These are phyloP conservation scores for Oncorhynchus nerka DNA, from an alignment of 2,113 vertebrate species.

Conservation along the genomic window DNA sequence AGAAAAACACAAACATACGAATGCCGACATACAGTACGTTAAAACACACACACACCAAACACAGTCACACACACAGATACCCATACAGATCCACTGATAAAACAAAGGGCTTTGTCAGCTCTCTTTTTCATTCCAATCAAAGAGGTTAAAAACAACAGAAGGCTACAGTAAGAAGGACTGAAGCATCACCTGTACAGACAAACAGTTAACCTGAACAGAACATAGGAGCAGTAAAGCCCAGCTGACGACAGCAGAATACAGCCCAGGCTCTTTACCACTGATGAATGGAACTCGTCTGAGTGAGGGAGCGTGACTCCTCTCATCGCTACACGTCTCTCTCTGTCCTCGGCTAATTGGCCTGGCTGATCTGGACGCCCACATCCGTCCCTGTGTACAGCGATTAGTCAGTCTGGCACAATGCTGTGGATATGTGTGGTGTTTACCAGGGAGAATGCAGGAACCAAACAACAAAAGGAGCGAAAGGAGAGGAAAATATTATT, in stretches of 20 bases:
- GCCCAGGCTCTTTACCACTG: constrained; percentile 47
- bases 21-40: too few species aligned
- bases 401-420: constrained; percentile 56
- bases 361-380: constrained; percentile 50
- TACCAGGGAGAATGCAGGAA: constrained; percentile 9
- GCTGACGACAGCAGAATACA: constrained; percentile 27
- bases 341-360: constrained; percentile 62
- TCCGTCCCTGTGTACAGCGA: constrained; percentile 39
- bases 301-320: constrained; percentile 52
- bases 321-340: constrained; percentile 41
- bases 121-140: too few species aligned
- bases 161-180: too few species aligned
- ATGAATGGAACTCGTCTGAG: constrained; percentile 56
- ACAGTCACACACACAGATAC: constrained; percentile 20
- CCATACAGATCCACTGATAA: too few species aligned
- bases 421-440: constrained; percentile 37
- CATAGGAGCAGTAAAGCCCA: constrained; percentile 10
- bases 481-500: constrained; percentile 45
- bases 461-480: constrained; percentile 20
- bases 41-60: not conserved
- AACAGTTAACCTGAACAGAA: constrained; percentile 2
- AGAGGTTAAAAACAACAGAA: too few species aligned
- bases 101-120: too few species aligned
- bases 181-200: not conserved
- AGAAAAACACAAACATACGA: not conserved